phyloP scores from a whole-genome alignment of 2,113 vertebrate species.

The Gobius niger region DNA sequence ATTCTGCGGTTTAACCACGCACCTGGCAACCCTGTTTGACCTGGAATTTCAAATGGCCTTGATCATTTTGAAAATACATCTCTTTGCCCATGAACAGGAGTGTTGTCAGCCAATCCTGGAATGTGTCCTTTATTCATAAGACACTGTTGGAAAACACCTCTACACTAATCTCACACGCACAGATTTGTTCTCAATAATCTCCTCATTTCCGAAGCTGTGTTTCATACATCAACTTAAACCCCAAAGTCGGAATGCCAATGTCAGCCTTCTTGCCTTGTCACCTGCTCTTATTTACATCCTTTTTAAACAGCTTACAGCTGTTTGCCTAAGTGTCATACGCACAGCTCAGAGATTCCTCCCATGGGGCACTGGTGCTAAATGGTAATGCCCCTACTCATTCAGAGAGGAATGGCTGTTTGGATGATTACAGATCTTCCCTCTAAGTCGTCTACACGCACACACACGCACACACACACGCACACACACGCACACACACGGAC shows the following conservation, averaged over 20 bases:
- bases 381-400: conserved; percentile 4
- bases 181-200: not conserved
- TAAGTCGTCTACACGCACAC: not conserved
- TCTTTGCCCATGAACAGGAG: not conserved
- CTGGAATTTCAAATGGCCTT: too few species aligned
- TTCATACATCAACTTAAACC: not conserved
- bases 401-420: not conserved
- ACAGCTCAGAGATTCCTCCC: not conserved
- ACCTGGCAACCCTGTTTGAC: too few species aligned
- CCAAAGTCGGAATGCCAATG: not conserved
- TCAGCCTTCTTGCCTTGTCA: not conserved
- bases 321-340: not conserved
- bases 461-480: conserved; percentile 14
- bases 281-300: conserved; percentile 9
- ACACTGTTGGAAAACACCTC: not conserved
- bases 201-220: not conserved
- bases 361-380: not conserved
- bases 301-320: conserved; percentile 2
- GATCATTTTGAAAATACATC: too few species aligned
- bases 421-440: not conserved
- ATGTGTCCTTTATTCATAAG: not conserved
- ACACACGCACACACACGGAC: conserved; percentile 18
- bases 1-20: too few species aligned
- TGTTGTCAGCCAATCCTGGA: not conserved
- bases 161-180: not conserved